Conservation (phyloP, 30 jellyfish, hydroid and myxozoan species). For the Phacellophora camtschatica region DNA sequence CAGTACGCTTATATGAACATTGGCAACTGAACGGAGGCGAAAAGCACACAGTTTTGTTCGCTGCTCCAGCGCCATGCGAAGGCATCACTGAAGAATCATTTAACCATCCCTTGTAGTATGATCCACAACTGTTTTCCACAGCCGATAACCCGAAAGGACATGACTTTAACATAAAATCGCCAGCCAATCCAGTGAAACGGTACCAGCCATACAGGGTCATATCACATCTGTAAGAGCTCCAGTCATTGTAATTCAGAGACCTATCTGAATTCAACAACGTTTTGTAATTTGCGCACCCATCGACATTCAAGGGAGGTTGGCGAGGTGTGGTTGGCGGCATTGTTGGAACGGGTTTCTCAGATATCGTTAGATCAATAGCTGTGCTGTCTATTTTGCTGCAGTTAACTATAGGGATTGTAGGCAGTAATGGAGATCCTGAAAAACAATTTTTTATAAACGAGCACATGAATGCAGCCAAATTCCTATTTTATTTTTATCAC, state of each 20-base stretch:
- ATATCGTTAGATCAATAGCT: neutral
- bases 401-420: neutral
- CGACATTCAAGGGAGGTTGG: neutral
- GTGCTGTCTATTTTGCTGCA: neutral
- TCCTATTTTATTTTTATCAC: too few relatives aligned
- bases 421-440: too few relatives aligned
- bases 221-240: slow-evolving; percentile 42
- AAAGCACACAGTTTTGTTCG: slow-evolving; percentile 30
- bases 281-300: neutral
- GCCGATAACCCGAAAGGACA: slow-evolving; percentile 11
- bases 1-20: slow-evolving; percentile 4
- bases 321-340: neutral
- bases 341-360: neutral
- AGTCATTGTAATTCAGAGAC: neutral
- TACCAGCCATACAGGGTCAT: slow-evolving; percentile 45
- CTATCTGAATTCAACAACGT: neutral
- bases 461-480: too few relatives aligned
- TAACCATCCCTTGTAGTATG: slow-evolving; percentile 55
- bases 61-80: slow-evolving; percentile 1
- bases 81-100: slow-evolving; percentile 8
- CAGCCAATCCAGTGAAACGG: slow-evolving; percentile 47
- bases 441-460: too few relatives aligned
- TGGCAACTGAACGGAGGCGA: slow-evolving; percentile 19
- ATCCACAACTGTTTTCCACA: slow-evolving; percentile 10
- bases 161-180: neutral